phyloP scores from a whole-genome alignment of 2,113 vertebrate genomes.

The Cynocephalus volans region DNA sequence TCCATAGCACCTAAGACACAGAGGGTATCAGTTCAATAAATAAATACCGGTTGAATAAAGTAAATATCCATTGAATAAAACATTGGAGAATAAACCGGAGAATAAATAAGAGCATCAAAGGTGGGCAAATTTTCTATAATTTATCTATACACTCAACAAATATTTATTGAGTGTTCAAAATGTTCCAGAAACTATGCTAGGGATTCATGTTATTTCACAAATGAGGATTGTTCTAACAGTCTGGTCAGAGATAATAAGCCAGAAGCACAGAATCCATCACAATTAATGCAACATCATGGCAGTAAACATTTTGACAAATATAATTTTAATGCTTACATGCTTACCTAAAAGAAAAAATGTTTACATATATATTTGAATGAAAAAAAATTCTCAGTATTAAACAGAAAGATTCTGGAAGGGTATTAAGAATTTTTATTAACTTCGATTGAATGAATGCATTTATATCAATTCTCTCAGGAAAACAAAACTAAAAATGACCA shows the following conservation, averaged over 20 bases:
- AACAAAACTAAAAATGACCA: background rate
- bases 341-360: conserved; percentile 1
- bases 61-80: conserved; percentile 12
- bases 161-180: background rate
- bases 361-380: background rate
- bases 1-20: background rate
- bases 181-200: background rate
- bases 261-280: background rate
- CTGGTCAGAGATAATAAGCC: background rate
- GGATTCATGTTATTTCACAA: conserved; percentile 20
- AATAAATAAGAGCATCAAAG: background rate
- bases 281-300: background rate
- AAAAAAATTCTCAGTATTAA: background rate
- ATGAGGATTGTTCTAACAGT: background rate
- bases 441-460: background rate
- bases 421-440: conserved; percentile 7
- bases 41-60: background rate
- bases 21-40: background rate
- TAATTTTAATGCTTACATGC: background rate
- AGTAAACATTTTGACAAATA: background rate
- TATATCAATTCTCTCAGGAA: background rate
- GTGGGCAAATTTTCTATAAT: background rate
- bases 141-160: background rate
- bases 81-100: background rate
- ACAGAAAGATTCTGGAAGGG: background rate